phyloP scores from a whole-genome alignment of 2,797 vertebrate genomes.

The Arnoldichthys spilopterus region DNA sequence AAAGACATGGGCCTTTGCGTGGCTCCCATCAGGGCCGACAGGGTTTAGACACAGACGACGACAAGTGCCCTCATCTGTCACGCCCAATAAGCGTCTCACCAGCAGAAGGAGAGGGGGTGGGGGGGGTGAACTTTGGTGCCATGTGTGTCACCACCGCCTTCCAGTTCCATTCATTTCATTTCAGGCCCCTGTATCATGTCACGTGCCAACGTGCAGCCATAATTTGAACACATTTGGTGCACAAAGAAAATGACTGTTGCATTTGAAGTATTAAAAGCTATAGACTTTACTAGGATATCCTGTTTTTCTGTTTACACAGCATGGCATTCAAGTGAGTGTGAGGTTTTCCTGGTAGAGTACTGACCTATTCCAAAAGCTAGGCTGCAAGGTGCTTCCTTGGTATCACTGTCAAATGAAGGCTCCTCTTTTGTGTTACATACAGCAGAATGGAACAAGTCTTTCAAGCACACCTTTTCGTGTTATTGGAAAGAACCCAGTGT shows the following conservation, averaged over 20 bases:
- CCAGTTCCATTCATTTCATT: constrained; percentile 24
- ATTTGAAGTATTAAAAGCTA: neutral
- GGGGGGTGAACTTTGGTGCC: constrained; percentile 1
- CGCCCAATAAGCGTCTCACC: constrained; percentile 44
- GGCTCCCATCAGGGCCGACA: constrained; percentile 41
- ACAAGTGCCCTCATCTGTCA: constrained; percentile 56
- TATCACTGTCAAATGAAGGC: too few species aligned
- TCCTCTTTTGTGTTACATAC: too few species aligned
- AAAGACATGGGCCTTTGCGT: constrained; percentile 36
- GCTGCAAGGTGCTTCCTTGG: too few species aligned
- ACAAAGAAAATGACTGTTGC: neutral
- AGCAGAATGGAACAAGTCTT: too few species aligned
- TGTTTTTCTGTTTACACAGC: neutral
- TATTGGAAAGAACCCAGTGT: too few species aligned
- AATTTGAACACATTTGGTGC: constrained; percentile 41
- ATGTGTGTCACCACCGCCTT: constrained; percentile 43
- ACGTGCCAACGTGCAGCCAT: neutral
- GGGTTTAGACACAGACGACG: constrained; percentile 39
- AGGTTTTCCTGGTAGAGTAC: neutral
- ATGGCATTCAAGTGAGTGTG: neutral
- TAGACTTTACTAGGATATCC: neutral
- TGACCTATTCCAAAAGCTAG: neutral
- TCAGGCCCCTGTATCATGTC: neutral
- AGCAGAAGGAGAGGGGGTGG: constrained; percentile 42
- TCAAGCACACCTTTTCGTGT: too few species aligned